Conservation (phyloP, 2,888 invertebrate genomes). For the Rhagonycha fulva region DNA sequence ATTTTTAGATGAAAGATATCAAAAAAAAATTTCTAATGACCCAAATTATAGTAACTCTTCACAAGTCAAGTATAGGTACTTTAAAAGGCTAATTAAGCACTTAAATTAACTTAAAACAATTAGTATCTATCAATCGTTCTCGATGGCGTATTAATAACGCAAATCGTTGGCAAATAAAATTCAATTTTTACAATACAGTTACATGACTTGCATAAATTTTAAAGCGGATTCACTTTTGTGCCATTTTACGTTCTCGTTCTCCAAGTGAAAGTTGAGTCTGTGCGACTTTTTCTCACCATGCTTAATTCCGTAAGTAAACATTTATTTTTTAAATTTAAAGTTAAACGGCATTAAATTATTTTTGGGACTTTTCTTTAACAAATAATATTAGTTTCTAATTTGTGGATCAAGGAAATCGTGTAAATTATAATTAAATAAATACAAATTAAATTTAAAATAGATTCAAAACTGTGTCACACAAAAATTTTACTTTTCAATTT, state of each 20-base stretch:
- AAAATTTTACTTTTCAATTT: background rate
- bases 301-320: background rate
- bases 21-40: background rate
- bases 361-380: background rate
- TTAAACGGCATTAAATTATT: background rate
- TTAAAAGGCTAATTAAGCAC: background rate
- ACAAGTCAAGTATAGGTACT: background rate
- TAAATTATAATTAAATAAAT: background rate
- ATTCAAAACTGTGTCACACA: background rate
- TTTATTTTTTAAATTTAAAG: background rate
- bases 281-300: background rate
- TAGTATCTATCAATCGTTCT: background rate
- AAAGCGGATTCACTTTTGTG: background rate
- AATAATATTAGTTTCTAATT: background rate
- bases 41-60: background rate
- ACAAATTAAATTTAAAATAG: background rate
- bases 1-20: background rate
- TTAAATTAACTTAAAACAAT: background rate
- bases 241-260: background rate
- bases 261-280: background rate
- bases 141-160: background rate
- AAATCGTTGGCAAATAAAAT: background rate
- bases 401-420: background rate
- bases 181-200: background rate
- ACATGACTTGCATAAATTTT: background rate